Conservation (phyloP, 1,140 invertebrate genomes). For the Aphidius ervi region DNA sequence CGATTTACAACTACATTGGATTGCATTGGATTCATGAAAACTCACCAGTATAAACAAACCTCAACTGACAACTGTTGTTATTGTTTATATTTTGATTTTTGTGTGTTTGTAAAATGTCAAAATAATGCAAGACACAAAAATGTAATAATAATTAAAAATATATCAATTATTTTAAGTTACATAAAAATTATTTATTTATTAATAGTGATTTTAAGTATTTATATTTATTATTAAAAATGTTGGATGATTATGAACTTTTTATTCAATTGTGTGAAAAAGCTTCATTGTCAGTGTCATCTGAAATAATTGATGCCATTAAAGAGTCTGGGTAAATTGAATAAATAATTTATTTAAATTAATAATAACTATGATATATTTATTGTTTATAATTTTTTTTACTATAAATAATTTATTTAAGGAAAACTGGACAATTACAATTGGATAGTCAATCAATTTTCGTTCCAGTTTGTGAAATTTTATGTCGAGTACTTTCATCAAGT, state of each 20-base stretch:
- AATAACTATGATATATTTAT: conserved; percentile 9
- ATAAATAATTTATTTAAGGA: conserved; percentile 28
- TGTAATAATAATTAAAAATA: no score
- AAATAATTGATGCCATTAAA: conserved; percentile 14
- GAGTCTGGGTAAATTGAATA: conserved; percentile 9
- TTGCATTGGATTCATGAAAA: no score
- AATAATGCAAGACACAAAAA: no score
- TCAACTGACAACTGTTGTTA: no score
- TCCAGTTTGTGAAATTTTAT: conserved; percentile 41
- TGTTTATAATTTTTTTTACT: not conserved
- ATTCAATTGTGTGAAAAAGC: conserved; percentile 13
- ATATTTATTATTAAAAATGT: conserved; percentile 9
- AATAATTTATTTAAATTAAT: not conserved
- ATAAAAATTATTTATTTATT: no score
- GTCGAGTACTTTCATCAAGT: conserved; percentile 40
- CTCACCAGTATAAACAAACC: no score
- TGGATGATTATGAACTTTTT: conserved; percentile 20
- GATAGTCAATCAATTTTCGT: conserved; percentile 38
- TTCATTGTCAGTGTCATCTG: not conserved
- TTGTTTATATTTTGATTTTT: no score
- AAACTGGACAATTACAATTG: conserved; percentile 35
- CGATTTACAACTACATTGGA: no score
- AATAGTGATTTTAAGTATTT: not conserved
- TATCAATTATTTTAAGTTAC: no score
- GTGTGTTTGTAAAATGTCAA: no score